phyloP scores from a whole-genome alignment of 2,888 invertebrate species.

The Cartodere bifasciata region DNA sequence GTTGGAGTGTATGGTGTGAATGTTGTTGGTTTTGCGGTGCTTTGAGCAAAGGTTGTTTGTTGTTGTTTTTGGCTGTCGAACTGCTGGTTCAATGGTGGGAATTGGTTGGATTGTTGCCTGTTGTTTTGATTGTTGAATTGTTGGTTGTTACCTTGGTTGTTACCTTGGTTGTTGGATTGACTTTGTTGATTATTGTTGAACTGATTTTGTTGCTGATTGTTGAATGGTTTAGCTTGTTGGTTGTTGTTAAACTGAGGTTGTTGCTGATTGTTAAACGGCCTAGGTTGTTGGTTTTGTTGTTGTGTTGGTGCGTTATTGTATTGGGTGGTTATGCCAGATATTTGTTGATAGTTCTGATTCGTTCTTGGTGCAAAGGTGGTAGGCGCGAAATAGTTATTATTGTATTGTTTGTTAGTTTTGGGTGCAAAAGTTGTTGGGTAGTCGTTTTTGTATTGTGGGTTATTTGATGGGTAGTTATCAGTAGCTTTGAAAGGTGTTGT shows the following conservation, averaged over 20 bases:
- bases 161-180: slow-evolving; percentile 14
- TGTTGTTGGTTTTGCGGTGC: slow-evolving; percentile 25
- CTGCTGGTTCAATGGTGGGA: slow-evolving; percentile 1
- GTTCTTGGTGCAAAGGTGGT: slow-evolving; percentile 30
- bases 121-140: slow-evolving; percentile 10
- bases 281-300: too few relatives aligned
- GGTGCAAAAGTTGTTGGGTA: slow-evolving; percentile 31
- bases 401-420: slow-evolving; percentile 18
- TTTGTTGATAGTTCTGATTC: slow-evolving; percentile 26
- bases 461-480: slow-evolving; percentile 22
- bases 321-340: slow-evolving; percentile 17
- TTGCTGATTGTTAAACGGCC: too few relatives aligned
- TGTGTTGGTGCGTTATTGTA: slow-evolving; percentile 27
- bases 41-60: slow-evolving; percentile 11
- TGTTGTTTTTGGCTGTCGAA: slow-evolving; percentile 9
- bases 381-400: slow-evolving; percentile 19
- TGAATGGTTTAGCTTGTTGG: too few relatives aligned
- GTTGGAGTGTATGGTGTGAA: slow-evolving; percentile 36
- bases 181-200: slow-evolving; percentile 13
- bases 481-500: slow-evolving; percentile 20
- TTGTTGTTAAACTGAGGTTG: too few relatives aligned
- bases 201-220: too few relatives aligned
- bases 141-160: too few relatives aligned
- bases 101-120: slow-evolving; percentile 8
- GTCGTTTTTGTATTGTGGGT: slow-evolving; percentile 19